phyloP scores from a whole-genome alignment of 2,888 invertebrate species.

The Tortricodes alternella region DNA sequence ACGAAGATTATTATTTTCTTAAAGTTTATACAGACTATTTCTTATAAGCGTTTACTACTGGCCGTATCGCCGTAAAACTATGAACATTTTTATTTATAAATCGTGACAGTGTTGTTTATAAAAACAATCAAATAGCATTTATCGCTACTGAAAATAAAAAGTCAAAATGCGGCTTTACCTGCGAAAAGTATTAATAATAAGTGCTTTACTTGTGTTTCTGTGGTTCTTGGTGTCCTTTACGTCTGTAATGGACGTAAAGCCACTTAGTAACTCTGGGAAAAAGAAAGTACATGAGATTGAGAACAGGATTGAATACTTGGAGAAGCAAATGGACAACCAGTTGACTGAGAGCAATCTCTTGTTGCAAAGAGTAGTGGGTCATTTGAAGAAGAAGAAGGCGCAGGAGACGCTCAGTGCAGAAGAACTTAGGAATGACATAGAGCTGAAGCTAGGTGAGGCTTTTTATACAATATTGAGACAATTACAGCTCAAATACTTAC shows the following conservation, averaged over 20 bases:
- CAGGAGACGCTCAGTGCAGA: constrained; percentile 33
- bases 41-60: background rate
- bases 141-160: too few relatives aligned
- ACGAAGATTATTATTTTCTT: too few relatives aligned
- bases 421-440: background rate
- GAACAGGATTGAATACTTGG: constrained; percentile 50
- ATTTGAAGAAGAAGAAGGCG: constrained; percentile 46
- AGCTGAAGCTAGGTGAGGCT: background rate
- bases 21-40: constrained; percentile 2
- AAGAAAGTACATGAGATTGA: constrained; percentile 48
- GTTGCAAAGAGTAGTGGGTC: constrained; percentile 52
- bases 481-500: too few relatives aligned
- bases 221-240: constrained; percentile 62
- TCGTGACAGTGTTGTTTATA: too few relatives aligned
- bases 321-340: constrained; percentile 53
- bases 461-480: too few relatives aligned
- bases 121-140: too few relatives aligned
- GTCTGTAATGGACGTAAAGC: constrained; percentile 49
- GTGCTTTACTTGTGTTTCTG: constrained; percentile 47
- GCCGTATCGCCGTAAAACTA: background rate
- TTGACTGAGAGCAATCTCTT: constrained; percentile 56
- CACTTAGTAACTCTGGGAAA: constrained; percentile 21
- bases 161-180: constrained; percentile 69
- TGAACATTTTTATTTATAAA: background rate
- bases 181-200: constrained; percentile 52